phyloP scores from a whole-genome alignment of 2,797 vertebrate species.

The Falco peregrinus region DNA sequence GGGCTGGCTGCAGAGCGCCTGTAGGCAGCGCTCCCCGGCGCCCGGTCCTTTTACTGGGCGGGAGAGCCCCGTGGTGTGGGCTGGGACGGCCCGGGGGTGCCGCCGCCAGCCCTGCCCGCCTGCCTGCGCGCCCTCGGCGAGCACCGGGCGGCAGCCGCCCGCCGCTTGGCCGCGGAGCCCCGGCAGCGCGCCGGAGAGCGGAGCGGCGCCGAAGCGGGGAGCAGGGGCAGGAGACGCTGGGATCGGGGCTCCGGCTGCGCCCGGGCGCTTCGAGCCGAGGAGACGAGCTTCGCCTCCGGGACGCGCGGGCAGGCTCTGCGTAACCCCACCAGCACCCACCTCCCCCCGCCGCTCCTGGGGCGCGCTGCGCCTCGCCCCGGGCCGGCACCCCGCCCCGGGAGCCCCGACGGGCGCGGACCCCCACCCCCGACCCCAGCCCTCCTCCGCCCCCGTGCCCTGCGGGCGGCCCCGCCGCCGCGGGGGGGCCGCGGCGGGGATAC shows the following conservation, averaged over 20 bases:
- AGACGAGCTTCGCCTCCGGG: background rate
- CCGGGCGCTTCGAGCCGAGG: background rate
- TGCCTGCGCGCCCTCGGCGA: conserved; percentile 61
- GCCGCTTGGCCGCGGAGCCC: conserved; percentile 7
- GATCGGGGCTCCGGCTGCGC: background rate
- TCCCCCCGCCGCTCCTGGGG: background rate
- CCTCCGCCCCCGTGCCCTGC: background rate
- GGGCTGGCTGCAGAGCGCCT: conserved; percentile 57
- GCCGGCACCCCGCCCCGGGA: background rate
- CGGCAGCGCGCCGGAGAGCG: background rate
- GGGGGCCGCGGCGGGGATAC: conserved; percentile 32
- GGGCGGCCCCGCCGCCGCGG: background rate
- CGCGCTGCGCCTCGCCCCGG: background rate
- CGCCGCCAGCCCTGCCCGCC: background rate
- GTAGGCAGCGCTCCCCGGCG: conserved; percentile 49
- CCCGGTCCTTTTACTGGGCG: conserved; percentile 45
- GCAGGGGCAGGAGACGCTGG: background rate
- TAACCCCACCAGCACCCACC: background rate
- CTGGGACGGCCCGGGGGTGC: conserved; percentile 31
- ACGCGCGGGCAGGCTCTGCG: background rate
- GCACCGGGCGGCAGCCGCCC: conserved; percentile 12
- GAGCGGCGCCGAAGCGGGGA: background rate
- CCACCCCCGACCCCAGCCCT: background rate
- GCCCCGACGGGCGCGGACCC: background rate
- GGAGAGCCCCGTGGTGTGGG: conserved; percentile 47